These are phyloP conservation scores for Ochropacha duplaris DNA, from an alignment of 2,888 invertebrate species.

Conservation along the genomic window DNA sequence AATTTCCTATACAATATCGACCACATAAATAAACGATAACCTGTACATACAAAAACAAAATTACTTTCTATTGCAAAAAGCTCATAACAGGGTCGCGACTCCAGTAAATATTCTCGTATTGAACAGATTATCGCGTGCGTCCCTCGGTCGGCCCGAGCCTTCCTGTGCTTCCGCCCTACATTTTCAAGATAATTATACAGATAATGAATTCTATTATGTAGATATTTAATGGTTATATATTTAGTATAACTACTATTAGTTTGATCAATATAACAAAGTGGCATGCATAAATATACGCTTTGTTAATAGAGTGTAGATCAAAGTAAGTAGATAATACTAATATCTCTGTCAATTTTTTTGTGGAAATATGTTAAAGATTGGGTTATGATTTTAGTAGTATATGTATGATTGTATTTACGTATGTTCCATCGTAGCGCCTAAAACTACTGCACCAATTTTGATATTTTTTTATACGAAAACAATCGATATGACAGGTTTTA, in stretches of 20 bases:
- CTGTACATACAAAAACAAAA: neutral
- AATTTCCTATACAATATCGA: neutral
- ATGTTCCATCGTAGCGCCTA: too few species aligned
- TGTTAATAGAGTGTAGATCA: too few species aligned
- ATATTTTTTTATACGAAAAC: too few species aligned
- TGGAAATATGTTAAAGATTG: too few species aligned
- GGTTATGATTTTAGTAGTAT: too few species aligned
- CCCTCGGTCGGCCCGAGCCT: conserved; percentile 6
- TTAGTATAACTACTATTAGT: neutral
- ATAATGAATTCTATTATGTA: conserved; percentile 9
- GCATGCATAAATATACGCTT: too few species aligned
- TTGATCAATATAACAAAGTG: neutral
- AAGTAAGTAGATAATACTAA: too few species aligned
- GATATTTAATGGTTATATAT: neutral
- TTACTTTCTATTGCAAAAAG: neutral
- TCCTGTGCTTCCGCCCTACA: conserved; percentile 20
- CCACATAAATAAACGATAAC: neutral
- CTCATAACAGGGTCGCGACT: neutral
- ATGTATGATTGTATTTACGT: too few species aligned
- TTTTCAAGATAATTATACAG: conserved; percentile 16
- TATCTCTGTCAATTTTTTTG: too few species aligned
- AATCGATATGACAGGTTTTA: too few species aligned
- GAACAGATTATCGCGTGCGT: conserved; percentile 8
- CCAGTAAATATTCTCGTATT: neutral
- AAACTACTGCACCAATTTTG: too few species aligned